These are phyloP conservation scores for Phalanger gymnotis DNA, from an alignment of 2,797 vertebrate species.

Conservation along the genomic window DNA sequence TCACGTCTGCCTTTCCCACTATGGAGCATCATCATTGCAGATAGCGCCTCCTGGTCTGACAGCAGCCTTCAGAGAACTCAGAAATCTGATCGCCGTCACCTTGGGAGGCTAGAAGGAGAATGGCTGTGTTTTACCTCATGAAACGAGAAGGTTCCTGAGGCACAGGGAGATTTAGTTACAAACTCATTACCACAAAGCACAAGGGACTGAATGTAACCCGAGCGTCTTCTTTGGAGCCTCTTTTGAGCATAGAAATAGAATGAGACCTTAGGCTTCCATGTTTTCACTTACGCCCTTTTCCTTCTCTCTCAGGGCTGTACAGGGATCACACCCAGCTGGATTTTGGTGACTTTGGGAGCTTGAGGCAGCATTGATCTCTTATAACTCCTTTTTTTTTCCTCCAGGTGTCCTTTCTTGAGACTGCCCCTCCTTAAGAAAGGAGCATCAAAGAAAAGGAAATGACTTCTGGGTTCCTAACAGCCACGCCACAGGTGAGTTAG, in stretches of 20 bases:
- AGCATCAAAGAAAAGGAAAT: background rate
- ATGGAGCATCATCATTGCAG: background rate
- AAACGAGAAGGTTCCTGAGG: background rate
- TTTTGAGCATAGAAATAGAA: background rate
- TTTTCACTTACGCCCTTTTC: background rate
- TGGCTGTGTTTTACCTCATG: background rate
- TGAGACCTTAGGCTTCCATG: background rate
- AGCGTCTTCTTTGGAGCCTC: background rate
- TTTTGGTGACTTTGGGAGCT: background rate
- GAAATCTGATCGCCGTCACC: background rate
- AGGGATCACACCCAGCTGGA: background rate
- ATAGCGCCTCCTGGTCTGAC: background rate
- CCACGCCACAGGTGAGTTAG: background rate
- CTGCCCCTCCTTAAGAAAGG: background rate
- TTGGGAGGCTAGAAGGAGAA: background rate
- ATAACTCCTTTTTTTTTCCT: background rate
- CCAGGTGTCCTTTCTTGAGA: background rate
- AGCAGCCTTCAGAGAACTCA: background rate
- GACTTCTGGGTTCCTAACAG: background rate
- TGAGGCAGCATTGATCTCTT: background rate
- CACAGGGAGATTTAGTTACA: background rate
- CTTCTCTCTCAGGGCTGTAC: background rate
- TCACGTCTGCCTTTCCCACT: background rate
- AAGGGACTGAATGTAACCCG: background rate
- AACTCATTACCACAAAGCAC: background rate